Base-by-base conservation (phyloP, 2,888 invertebrate species). In the Boloria euphrosyne region DNA sequence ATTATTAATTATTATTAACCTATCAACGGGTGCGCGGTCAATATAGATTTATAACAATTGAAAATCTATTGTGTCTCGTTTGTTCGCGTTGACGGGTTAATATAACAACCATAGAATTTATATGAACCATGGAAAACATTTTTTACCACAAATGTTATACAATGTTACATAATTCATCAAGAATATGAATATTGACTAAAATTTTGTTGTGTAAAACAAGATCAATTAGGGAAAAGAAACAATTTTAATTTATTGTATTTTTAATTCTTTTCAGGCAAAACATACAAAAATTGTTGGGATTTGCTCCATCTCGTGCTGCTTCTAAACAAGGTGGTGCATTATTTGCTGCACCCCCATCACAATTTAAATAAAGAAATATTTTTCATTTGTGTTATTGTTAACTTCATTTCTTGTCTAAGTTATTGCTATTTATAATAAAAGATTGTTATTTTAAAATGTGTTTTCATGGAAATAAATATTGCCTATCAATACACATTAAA, bases 281-380 rank as follows among this genome's bases (percentile, higher is more conserved):
- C 84, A 98, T 99, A 71, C 99, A 99, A 88, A 99, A 99, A 84
- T 84, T 99, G 65, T 91, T 99, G 54, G 99, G 99, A 62, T 98
- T 99, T 89, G 98, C 99, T 0, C 99, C 99, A 59, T 99, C 99
- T 1, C 93, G 99, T 79, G 98, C 98, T 31, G 99, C 99, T 59
- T 98, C 97, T 71, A 98, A 99, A 87, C 99, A 99, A 88, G 96
- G 97, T 64, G 97, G 97, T 58, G 95, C 96, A 69, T 91, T 98
- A 62, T 98, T 98, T 90, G 96, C 96, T 27, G 95, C 97, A 31
- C 94, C 96, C 57, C 95, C 97, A 5, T 95, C 96, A 65, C 96
- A 96, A 82, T 96, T 97, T 80, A 97, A 97, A 90, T 97, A 93
- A 93, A n/a, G 2, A 18, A 6, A 50, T 38, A 27, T 44, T 16